Percentiles rank a stretch among this genome's conserved stretches.
Conservation (phyloP, 2,888 invertebrate species). For the Pasiphila rectangulata region DNA sequence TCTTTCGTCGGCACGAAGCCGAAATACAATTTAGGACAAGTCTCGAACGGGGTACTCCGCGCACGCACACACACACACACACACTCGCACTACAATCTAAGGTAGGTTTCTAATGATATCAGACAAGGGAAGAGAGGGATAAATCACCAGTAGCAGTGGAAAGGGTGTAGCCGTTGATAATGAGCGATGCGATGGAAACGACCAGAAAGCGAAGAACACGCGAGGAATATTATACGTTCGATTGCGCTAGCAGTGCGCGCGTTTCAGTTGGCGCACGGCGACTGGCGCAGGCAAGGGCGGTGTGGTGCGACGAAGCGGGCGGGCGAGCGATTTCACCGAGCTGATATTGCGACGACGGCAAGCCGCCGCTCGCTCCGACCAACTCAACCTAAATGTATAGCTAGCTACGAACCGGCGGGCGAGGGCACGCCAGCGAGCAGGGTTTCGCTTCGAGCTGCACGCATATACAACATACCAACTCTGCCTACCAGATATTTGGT, state of each 20-base stretch:
- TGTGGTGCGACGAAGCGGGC: constrained; percentile 75
- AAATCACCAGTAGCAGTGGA: constrained; percentile 45
- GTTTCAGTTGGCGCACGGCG: constrained; percentile 80
- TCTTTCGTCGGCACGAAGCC: constrained; percentile 57
- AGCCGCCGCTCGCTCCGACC: constrained; percentile 67
- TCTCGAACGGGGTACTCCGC: constrained; percentile 65
- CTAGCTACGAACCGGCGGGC: constrained; percentile 56
- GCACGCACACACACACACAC: constrained; percentile 53
- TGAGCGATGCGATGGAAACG: constrained; percentile 49
- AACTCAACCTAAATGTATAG: constrained; percentile 75
- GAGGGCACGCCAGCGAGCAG: constrained; percentile 72
- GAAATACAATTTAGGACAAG: constrained; percentile 61
- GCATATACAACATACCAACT: constrained; percentile 50
- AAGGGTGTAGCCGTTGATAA: constrained; percentile 43
- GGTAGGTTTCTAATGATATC: constrained; percentile 42
- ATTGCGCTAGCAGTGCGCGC: constrained; percentile 78
- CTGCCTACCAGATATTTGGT: constrained; percentile 64
- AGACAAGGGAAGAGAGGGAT: constrained; percentile 43
- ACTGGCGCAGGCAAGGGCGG: constrained; percentile 77
- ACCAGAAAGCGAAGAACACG: constrained; percentile 59
- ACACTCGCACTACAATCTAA: constrained; percentile 38
- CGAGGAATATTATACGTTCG: constrained; percentile 67
- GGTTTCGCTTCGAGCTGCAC: constrained; percentile 68
- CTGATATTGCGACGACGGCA: constrained; percentile 79
- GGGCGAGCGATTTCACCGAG: constrained; percentile 80